Conservation (phyloP, 2,113 vertebrate genomes). For the Bubo blakistoni region DNA sequence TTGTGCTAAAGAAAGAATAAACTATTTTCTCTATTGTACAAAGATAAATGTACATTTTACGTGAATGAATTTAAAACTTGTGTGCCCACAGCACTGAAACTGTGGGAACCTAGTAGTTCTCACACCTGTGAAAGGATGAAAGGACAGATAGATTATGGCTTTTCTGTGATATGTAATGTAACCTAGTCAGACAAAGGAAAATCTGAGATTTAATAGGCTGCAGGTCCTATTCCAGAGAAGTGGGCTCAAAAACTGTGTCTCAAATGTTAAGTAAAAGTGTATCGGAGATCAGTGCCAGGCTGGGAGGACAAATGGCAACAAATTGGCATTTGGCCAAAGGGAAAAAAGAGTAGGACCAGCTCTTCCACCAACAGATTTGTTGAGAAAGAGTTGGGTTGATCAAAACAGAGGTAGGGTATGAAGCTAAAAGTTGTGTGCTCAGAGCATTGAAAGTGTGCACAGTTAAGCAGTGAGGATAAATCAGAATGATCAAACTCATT, state of each 20-base stretch:
- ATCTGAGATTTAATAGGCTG: background rate
- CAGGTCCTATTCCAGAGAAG: background rate
- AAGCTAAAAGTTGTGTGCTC: background rate
- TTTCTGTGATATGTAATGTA: background rate
- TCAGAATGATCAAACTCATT: background rate
- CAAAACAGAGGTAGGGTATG: background rate
- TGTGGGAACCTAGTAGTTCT: background rate
- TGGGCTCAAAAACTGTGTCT: background rate
- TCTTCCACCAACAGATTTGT: background rate
- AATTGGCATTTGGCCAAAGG: background rate
- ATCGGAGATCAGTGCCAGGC: background rate
- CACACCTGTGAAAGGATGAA: background rate
- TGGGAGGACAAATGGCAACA: background rate
- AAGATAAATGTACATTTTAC: background rate
- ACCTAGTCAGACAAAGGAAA: background rate
- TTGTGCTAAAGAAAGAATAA: background rate
- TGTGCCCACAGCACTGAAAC: background rate
- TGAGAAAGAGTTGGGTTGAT: background rate
- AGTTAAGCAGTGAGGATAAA: background rate
- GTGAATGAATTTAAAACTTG: background rate
- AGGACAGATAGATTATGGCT: background rate
- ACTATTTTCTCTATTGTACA: background rate
- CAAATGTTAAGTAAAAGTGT: background rate
- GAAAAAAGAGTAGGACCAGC: background rate
- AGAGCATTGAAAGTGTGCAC: background rate